These are phyloP conservation scores for Decapterus maruadsi DNA, from an alignment of 2,797 vertebrate species.

Conservation along the genomic window DNA sequence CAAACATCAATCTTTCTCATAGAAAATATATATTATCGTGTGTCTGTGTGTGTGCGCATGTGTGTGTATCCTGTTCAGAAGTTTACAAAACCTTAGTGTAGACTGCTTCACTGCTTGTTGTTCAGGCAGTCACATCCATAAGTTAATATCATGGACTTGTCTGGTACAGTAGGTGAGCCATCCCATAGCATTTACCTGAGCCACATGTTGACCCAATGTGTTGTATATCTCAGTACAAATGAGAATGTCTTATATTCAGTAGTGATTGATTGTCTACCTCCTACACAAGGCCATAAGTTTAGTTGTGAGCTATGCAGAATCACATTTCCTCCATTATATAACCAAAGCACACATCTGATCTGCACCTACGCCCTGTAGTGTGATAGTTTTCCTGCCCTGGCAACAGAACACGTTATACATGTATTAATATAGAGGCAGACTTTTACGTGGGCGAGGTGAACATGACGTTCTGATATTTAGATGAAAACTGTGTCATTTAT, in stretches of 20 bases:
- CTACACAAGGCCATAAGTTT: slow-evolving; percentile 2
- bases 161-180: background rate
- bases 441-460: background rate
- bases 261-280: background rate
- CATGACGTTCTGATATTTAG: background rate
- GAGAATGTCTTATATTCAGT: background rate
- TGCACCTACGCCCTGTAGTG: background rate
- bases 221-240: background rate
- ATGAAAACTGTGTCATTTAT: background rate
- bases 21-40: background rate
- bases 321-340: background rate
- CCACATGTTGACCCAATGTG: background rate
- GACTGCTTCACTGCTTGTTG: too few relatives aligned
- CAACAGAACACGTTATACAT: background rate
- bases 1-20: background rate
- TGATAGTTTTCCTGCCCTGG: too few relatives aligned
- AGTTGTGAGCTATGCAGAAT: slow-evolving; percentile 1
- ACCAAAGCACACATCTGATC: background rate
- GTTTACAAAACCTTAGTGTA: background rate
- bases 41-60: background rate
- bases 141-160: background rate
- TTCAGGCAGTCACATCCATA: background rate
- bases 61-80: background rate
- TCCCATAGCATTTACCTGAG: background rate
- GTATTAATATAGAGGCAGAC: background rate